These are phyloP conservation scores for Macropodus opercularis DNA, from an alignment of 2,797 vertebrate species.

Conservation along the genomic window DNA sequence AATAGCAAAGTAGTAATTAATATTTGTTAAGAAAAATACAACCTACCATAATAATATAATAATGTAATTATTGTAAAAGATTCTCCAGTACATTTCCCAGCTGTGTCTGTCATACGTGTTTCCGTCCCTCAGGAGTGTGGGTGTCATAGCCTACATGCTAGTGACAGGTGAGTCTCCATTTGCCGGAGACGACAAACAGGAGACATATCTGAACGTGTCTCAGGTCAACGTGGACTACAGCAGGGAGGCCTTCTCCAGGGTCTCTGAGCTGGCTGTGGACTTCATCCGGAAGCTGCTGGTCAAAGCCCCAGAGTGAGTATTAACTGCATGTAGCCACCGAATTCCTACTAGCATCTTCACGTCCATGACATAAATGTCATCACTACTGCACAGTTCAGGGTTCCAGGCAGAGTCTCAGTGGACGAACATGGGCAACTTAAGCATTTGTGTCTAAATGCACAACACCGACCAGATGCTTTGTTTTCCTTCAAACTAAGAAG, in stretches of 20 bases:
- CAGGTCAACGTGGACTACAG: constrained; percentile 96
- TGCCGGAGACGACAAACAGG: constrained; percentile 91
- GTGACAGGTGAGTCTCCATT: constrained; percentile 95
- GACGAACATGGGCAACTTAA: no score
- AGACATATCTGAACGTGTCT: constrained; percentile 97
- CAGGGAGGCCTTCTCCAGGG: constrained; percentile 86
- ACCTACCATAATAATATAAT: not conserved
- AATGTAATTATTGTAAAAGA: not conserved
- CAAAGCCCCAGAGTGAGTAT: constrained; percentile 95
- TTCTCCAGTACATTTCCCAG: not conserved
- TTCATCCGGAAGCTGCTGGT: constrained; percentile 93
- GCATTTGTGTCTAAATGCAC: no score
- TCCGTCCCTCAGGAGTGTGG: constrained; percentile 87
- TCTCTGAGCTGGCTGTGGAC: constrained; percentile 92
- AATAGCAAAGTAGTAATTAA: constrained; percentile 7
- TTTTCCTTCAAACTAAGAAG: no score
- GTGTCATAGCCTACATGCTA: constrained; percentile 95
- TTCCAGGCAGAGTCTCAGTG: no score
- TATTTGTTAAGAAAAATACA: not conserved
- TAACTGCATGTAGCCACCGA: no score
- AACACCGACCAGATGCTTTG: no score
- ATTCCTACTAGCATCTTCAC: no score
- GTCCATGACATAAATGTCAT: not conserved
- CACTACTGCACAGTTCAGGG: no score
- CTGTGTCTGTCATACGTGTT: not conserved